phyloP scores from a whole-genome alignment of 1,140 invertebrate genomes.

The Drepana arcuata region DNA sequence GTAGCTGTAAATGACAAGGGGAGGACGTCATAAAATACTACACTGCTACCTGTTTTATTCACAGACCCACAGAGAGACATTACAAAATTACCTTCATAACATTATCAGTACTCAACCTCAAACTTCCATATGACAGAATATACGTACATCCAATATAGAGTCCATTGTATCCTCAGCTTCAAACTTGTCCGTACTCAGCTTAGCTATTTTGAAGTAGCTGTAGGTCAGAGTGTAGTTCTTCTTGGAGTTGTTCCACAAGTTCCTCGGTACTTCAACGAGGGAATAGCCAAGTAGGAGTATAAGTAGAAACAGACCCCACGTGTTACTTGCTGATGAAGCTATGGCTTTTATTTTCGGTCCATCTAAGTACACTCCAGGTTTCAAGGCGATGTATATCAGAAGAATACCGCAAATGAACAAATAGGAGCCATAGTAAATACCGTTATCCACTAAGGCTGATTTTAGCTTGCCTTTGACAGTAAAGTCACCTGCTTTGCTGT shows the following conservation, averaged over 20 bases:
- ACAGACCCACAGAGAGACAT: too few species aligned
- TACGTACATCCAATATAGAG: conserved; percentile 90
- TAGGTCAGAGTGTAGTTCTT: conserved; percentile 87
- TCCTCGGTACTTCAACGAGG: conserved; percentile 94
- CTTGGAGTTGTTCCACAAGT: conserved; percentile 88
- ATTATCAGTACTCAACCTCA: too few species aligned
- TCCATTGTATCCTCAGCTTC: conserved; percentile 97
- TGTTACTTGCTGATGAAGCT: conserved; percentile 98
- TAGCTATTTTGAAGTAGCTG: conserved; percentile 97
- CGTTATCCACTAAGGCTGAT: conserved; percentile 96
- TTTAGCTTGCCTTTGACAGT: conserved; percentile 95
- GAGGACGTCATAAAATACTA: too few species aligned
- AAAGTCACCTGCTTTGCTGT: conserved; percentile 98
- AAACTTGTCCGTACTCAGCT: conserved; percentile 95
- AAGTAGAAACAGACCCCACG: conserved; percentile 97
- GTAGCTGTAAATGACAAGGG: too few species aligned
- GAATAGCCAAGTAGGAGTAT: conserved; percentile 97
- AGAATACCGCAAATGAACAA: conserved; percentile 95
- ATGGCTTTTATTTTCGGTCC: conserved; percentile 96
- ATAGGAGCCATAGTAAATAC: conserved; percentile 98
- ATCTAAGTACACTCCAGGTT: conserved; percentile 91
- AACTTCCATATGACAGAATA: too few species aligned
- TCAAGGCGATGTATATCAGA: conserved; percentile 94
- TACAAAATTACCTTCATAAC: too few species aligned
- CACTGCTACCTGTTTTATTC: too few species aligned